Conservation (phyloP, 2,888 invertebrate genomes). For the Cosmia trapezina region DNA sequence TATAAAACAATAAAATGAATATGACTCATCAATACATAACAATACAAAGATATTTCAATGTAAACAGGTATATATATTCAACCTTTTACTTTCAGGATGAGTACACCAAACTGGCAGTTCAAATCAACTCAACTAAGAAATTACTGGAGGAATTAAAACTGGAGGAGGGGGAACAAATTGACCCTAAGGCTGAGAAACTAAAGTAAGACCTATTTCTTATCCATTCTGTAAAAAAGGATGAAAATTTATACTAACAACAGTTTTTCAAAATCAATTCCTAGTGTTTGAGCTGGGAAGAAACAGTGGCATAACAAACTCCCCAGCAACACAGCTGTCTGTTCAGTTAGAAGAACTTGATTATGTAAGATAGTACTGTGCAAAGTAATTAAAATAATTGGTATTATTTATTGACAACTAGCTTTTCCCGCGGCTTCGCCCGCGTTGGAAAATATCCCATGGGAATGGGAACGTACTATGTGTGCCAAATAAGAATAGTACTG, state of each 20-base stretch:
- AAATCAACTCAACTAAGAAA: conserved; percentile 88
- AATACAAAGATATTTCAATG: not conserved
- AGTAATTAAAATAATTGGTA: too few species aligned
- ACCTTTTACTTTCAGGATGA: conserved; percentile 79
- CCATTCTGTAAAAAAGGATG: not conserved
- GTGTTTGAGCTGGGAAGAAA: too few species aligned
- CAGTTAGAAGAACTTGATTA: not conserved
- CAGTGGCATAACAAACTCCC: too few species aligned
- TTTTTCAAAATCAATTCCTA: not conserved
- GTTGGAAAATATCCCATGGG: too few species aligned
- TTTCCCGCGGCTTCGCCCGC: too few species aligned
- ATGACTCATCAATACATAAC: conserved; percentile 6
- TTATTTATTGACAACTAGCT: too few species aligned
- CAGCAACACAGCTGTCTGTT: too few species aligned
- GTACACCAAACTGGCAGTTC: conserved; percentile 83
- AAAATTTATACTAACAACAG: too few species aligned
- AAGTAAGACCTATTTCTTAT: conserved; percentile 74
- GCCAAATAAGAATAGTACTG: too few species aligned
- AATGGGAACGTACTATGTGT: too few species aligned
- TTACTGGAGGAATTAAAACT: conserved; percentile 86
- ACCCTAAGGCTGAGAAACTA: conserved; percentile 87
- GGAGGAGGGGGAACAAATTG: conserved; percentile 86
- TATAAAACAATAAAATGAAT: not conserved
- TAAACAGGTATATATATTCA: not conserved
- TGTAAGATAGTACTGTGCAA: not conserved